Evolutionary conservation across 2,113 vertebrate genomes (phyloP), one percentile per base, ranked within the genome.

Genomic region (Polypterus bichir): DNA sequence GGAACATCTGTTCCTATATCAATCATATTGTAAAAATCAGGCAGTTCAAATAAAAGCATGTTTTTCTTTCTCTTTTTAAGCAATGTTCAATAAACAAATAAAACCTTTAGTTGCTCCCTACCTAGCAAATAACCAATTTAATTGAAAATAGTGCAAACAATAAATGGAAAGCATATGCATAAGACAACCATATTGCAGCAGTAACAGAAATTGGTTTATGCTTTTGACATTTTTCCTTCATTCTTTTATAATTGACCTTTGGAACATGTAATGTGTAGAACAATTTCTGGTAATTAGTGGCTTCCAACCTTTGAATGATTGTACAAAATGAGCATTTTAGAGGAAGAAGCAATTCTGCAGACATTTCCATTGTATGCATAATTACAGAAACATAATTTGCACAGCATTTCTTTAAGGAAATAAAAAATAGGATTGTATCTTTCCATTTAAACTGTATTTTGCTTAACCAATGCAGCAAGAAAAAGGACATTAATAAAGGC

Each of bases 171-270:
- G 44, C 75, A 75, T 71, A 74, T 87, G 82, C 80, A 81, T 85
- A 88, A 85, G 83, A 86, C 88, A 87, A 83, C 84, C 88, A 91
- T 76, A 89, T 87, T 84, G 89, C 73, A 76, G 82, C 73, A 80
- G 85, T 83, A 79, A 76, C 67, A 81, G 86, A 90, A 86, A 87
- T 83, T 81, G 83, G 80, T 83, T 86, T 81, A 79, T 78, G 87
- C 79, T 67, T 83, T 81, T 77, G 76, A 68, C 78, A 81, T 76
- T 84, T 71, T 84, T 71, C 81, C 81, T 87, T 83, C 73, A 79
- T 88, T 89, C 84, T 86, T 82, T 83, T 79, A 90, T 94, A 94
- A 97, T 92, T 98, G 91, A 97, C 91, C 92, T 91, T 90, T 88
- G 88, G 83, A 89, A 84, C 71, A 77, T 79, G 78, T 87, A 92